Evolutionary conservation across 2,888 invertebrate genomes (phyloP), one percentile per base, ranked within the genome.

Genomic region (Dicyrtomina minuta): DNA sequence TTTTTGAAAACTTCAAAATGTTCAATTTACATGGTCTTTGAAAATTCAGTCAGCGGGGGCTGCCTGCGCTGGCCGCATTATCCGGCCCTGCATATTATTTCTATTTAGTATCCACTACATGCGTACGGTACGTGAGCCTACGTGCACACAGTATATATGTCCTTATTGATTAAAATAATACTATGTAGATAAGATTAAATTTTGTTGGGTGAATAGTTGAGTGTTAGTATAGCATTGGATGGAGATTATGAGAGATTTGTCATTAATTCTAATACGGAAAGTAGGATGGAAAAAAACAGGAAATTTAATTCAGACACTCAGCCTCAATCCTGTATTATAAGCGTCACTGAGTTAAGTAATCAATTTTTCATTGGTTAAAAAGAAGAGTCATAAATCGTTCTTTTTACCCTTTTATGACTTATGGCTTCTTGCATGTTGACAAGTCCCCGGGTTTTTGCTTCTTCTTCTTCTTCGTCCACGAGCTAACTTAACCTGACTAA

Each of bases 301-400:
- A 49, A 62, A 39, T 49, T 60, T 44, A 49, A 49, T 49, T 46
- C 49, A 8, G n/a, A 27, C 17, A 20, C 13, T 51, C 26, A 26
- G 33, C 49, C 62, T 33, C 62, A 17, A 26, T 60, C 44, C 27
- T 13, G 44, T 60, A 44, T 60, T 60, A 60, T 60, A 44, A 60
- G 44, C 49, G 49, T 49, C 49, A 46, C 24, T n/a, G 62, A 26
- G 33, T 49, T 62, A 26, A 39, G 64, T 51, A 64, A 66, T 66
- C 66, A 46, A 66, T 66, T 66, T 66, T 66, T 66, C 59, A 66
- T 56, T 49, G 58, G 51, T 20, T 12, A 64, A 33, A 56, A 41
- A 46, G 20, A 46, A 43, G 46, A 43, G 44, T 49, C 13, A 66
- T 66, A 66, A 66, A 66, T 66, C 66, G 33, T 49, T 33, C 33